Evolutionary conservation across 2,113 vertebrate genomes (phyloP).

Genomic region (Typhlomys cinereus): DNA sequence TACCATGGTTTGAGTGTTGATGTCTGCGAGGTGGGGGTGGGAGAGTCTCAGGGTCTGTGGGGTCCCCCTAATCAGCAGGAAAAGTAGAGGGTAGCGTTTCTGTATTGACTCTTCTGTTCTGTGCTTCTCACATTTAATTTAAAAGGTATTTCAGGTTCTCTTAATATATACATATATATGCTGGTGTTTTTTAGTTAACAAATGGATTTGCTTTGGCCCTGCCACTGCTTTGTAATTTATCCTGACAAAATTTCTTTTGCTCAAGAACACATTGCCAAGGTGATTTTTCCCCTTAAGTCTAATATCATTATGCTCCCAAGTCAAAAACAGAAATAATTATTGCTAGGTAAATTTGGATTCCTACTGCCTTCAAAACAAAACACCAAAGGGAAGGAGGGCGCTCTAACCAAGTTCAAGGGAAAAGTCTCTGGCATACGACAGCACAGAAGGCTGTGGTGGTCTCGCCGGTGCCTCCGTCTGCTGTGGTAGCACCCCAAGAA

Average conservation of each 20-base stretch:
- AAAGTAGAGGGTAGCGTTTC: background rate
- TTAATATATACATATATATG: constrained; percentile 32
- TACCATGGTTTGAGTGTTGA: background rate
- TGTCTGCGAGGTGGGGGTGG: background rate
- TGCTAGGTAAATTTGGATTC: constrained; percentile 81
- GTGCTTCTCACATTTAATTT: constrained; percentile 31
- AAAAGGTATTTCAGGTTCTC: background rate
- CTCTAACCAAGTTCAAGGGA: constrained; percentile 84
- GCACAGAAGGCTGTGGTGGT: constrained; percentile 80
- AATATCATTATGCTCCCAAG: constrained; percentile 80
- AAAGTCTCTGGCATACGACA: constrained; percentile 84
- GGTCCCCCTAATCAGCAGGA: constrained; percentile 43
- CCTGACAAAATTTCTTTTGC: constrained; percentile 77
- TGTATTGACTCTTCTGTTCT: constrained; percentile 57
- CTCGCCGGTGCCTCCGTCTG: constrained; percentile 77
- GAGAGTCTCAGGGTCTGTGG: background rate
- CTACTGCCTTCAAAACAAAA: constrained; percentile 81
- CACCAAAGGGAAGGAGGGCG: constrained; percentile 80
- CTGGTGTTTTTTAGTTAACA: constrained; percentile 28
- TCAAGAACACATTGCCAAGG: constrained; percentile 80
- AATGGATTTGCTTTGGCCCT: constrained; percentile 73
- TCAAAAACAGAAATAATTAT: constrained; percentile 84
- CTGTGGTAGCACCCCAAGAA: constrained; percentile 82
- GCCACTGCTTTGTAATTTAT: constrained; percentile 77
- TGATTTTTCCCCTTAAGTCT: constrained; percentile 79